A percentile compares a stretch with the other conserved stretches of the same genome.
Evolutionary conservation across 2,113 vertebrate genomes (phyloP).

Genomic region (Mormoops blainvillei): DNA sequence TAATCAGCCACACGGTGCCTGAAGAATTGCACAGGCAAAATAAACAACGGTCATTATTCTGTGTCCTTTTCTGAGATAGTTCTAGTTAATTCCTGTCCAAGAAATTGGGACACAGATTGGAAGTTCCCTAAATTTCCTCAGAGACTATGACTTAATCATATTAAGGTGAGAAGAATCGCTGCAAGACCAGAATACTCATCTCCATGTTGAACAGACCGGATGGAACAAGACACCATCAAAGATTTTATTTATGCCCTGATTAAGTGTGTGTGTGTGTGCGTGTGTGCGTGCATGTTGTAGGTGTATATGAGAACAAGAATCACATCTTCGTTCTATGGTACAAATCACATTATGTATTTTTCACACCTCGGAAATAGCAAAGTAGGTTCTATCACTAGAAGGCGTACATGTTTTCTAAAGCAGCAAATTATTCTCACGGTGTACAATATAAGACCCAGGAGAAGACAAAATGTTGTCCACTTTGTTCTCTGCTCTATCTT

Average conservation of each 20-base stretch:
- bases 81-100: not conserved
- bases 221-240: not conserved
- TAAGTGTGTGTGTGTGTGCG: not conserved
- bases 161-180: not conserved
- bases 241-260: not conserved
- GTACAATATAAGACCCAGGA: not conserved
- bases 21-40: rapidly evolving
- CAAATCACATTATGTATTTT: not conserved
- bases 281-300: not conserved
- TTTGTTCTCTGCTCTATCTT: not conserved
- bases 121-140: not conserved
- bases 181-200: not conserved
- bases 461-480: not conserved
- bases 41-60: rapidly evolving
- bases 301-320: not conserved
- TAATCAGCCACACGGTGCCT: rapidly evolving
- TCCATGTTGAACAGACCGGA: not conserved
- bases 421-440: not conserved
- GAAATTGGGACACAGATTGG: not conserved
- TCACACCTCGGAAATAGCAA: not conserved
- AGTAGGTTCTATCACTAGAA: not conserved
- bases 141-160: not conserved
- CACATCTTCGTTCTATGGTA: not conserved
- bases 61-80: not conserved
- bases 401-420: not conserved